A percentile compares a stretch with the other conserved stretches of the same genome.
Evolutionary conservation across 2,113 vertebrate species (phyloP).

Genomic region (Aegithalos caudatus): DNA sequence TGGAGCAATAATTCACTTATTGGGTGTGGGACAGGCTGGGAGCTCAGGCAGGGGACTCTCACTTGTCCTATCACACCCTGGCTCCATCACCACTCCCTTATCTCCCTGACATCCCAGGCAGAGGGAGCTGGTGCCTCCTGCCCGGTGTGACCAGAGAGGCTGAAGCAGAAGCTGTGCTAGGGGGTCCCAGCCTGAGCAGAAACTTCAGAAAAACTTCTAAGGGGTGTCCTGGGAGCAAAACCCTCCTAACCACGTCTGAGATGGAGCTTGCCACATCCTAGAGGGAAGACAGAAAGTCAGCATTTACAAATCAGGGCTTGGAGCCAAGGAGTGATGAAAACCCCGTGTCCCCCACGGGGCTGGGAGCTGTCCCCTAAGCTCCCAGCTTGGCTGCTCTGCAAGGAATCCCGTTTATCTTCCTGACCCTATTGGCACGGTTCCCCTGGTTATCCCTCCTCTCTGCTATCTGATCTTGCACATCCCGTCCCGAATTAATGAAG

Average conservation of each 20-base stretch:
- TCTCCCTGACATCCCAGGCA: neutral
- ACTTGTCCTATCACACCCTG: neutral
- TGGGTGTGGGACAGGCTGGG: neutral
- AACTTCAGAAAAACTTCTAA: neutral
- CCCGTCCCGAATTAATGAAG: neutral
- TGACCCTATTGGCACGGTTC: neutral
- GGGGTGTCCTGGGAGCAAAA: neutral
- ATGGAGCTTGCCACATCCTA: neutral
- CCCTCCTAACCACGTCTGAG: neutral
- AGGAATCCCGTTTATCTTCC: neutral
- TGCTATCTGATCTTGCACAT: slow-evolving; percentile 45
- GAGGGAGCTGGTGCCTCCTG: neutral
- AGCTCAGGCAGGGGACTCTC: neutral
- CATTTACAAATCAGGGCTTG: neutral
- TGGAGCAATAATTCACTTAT: neutral
- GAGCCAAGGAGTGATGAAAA: fast-evolving
- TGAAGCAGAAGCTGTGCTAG: neutral
- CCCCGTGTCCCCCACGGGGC: neutral
- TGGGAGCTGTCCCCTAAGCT: neutral
- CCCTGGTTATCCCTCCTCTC: neutral
- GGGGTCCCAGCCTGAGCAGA: neutral
- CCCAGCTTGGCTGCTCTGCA: neutral
- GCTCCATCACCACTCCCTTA: neutral
- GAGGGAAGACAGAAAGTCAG: neutral
- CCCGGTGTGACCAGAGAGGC: neutral